Percentiles rank a stretch among this genome's conserved stretches.
Evolutionary conservation across 2,888 invertebrate genomes (phyloP).

Genomic region (Agriopis marginaria): DNA sequence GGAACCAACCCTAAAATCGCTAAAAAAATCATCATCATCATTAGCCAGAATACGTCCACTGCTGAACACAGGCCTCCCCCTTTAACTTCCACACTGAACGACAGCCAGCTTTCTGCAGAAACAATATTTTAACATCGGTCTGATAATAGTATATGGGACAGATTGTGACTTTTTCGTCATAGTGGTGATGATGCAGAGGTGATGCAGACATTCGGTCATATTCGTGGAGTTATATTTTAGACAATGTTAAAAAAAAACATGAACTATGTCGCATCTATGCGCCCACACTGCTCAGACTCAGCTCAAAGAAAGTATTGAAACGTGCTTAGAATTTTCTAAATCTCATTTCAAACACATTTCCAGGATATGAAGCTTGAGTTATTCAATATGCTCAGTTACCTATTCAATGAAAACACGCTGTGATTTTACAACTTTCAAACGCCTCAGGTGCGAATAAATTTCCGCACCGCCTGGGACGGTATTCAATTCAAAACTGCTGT

Average conservation of each 20-base stretch:
- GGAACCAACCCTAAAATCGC: too few species aligned
- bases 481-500: conserved; percentile 34
- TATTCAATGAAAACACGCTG: conserved; percentile 48
- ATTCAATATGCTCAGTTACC: conserved; percentile 51
- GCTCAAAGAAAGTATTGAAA: conserved; percentile 52
- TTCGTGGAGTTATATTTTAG: too few species aligned
- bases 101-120: too few species aligned
- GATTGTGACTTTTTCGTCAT: too few species aligned
- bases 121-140: too few species aligned
- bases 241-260: not conserved
- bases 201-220: too few species aligned
- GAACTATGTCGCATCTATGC: conserved; percentile 22
- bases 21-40: too few species aligned
- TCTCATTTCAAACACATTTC: conserved; percentile 52
- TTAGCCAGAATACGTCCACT: too few species aligned
- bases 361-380: conserved; percentile 46
- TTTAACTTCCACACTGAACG: too few species aligned
- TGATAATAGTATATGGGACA: too few species aligned
- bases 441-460: conserved; percentile 46
- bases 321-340: conserved; percentile 58
- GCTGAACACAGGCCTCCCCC: too few species aligned
- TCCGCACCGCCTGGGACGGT: conserved; percentile 29
- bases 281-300: conserved; percentile 30
- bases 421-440: conserved; percentile 46
- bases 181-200: too few species aligned